phyloP scores from a whole-genome alignment of 2,113 vertebrate genomes.

The Callipepla squamata region DNA sequence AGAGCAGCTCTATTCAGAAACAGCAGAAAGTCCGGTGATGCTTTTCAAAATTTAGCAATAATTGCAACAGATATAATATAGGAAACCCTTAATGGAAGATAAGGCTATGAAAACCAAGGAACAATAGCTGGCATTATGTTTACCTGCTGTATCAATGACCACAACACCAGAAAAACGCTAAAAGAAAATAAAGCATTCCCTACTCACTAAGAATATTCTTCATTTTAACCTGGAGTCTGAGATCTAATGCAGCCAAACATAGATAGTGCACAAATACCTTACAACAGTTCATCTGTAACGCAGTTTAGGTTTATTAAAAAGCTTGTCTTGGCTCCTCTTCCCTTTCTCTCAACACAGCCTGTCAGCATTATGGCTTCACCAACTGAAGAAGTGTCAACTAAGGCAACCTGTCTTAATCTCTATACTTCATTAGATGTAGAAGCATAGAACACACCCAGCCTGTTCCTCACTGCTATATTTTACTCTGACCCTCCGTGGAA shows the following conservation, averaged over 20 bases:
- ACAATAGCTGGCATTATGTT: not conserved
- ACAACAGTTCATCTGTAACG: not conserved
- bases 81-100: not conserved
- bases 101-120: not conserved
- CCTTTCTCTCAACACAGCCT: conserved; percentile 19
- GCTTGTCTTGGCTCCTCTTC: conserved; percentile 34
- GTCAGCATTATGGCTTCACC: conserved; percentile 68
- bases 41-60: not conserved
- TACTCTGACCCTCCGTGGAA: conserved; percentile 18
- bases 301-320: not conserved
- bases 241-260: not conserved
- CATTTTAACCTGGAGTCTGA: not conserved
- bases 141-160: not conserved
- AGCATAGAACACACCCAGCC: conserved; percentile 19
- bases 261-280: not conserved
- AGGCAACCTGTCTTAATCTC: not conserved
- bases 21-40: not conserved
- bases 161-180: not conserved
- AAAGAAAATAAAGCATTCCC: not conserved
- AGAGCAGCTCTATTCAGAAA: not conserved
- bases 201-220: not conserved
- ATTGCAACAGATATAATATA: not conserved
- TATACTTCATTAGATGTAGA: not conserved
- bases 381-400: conserved; percentile 27
- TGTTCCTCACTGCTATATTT: not conserved